A percentile compares a stretch with the other conserved stretches of the same genome.
Conservation (phyloP, 2,888 invertebrate species). For the Coronaproctus castanopsis region DNA sequence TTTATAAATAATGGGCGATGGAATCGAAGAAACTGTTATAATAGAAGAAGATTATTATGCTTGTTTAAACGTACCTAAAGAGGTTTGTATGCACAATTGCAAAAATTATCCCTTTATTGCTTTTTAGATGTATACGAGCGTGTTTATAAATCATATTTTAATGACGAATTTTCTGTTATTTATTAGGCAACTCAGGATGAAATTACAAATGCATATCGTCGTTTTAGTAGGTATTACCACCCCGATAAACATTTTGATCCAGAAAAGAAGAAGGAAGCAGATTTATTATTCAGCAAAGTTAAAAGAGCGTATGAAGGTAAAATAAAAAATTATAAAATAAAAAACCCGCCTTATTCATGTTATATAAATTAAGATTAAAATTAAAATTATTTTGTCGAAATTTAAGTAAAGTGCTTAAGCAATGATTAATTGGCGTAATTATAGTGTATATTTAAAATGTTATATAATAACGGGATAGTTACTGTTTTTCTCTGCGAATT, state of each 20-base stretch:
- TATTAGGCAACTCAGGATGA: constrained; percentile 74
- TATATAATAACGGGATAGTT: no score
- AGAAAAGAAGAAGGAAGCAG: constrained; percentile 67
- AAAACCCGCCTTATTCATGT: not conserved
- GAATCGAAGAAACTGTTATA: constrained; percentile 16
- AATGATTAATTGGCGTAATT: not conserved
- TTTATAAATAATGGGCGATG: constrained; percentile 15
- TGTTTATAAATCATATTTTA: no score
- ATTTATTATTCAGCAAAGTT: constrained; percentile 74
- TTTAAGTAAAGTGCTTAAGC: not conserved
- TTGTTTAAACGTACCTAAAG: constrained; percentile 61
- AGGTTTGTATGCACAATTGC: no score
- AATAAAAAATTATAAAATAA: constrained; percentile 10
- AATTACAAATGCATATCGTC: constrained; percentile 79
- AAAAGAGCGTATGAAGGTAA: constrained; percentile 82
- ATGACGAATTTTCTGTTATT: constrained; percentile 16
- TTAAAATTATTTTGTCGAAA: not conserved
- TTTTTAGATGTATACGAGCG: no score
- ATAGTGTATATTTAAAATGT: no score
- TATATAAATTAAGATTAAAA: no score
- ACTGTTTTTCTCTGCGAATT: no score
- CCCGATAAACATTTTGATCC: constrained; percentile 88
- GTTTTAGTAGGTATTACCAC: constrained; percentile 80
- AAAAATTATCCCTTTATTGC: no score
- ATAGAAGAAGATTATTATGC: constrained; percentile 70